These are phyloP conservation scores for Prenolepis imparis DNA, from an alignment of 2,888 invertebrate species.

Conservation along the genomic window DNA sequence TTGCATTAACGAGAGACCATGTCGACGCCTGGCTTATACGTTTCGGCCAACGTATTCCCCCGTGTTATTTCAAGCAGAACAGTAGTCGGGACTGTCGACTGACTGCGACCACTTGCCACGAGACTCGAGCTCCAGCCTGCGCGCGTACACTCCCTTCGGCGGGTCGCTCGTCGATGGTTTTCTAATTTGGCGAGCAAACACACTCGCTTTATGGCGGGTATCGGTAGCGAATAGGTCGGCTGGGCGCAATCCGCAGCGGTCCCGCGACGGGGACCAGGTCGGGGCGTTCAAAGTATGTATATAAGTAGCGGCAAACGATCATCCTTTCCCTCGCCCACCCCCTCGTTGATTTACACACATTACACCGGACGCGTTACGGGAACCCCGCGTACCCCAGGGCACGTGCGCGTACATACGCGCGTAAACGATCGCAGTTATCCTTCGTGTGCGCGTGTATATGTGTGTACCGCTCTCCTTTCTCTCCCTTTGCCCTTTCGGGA, in stretches of 20 bases:
- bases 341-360: constrained; percentile 59
- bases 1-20: constrained; percentile 30
- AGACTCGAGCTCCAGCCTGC: constrained; percentile 56
- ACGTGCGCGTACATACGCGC: constrained; percentile 51
- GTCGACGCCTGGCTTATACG: constrained; percentile 9
- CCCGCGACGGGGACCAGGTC: constrained; percentile 24
- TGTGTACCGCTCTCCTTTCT: constrained; percentile 3
- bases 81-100: constrained; percentile 36
- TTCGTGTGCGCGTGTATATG: neutral
- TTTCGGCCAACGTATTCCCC: constrained; percentile 17
- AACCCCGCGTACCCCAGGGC: constrained; percentile 19
- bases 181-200: constrained; percentile 85
- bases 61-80: constrained; percentile 55
- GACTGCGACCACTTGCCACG: constrained; percentile 62
- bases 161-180: constrained; percentile 84
- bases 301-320: constrained; percentile 66
- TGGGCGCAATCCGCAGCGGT: constrained; percentile 27
- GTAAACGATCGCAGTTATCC: constrained; percentile 39
- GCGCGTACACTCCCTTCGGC: constrained; percentile 70
- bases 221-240: constrained; percentile 72
- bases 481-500: constrained; percentile 43
- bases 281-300: constrained; percentile 64
- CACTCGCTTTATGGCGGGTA: constrained; percentile 76
- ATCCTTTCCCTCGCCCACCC: constrained; percentile 3
- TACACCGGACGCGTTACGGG: constrained; percentile 48